A percentile compares a stretch with the other conserved stretches of the same genome.
Evolutionary conservation across 2,797 vertebrate genomes (phyloP).

Genomic region (Leucoraja ocellata): DNA sequence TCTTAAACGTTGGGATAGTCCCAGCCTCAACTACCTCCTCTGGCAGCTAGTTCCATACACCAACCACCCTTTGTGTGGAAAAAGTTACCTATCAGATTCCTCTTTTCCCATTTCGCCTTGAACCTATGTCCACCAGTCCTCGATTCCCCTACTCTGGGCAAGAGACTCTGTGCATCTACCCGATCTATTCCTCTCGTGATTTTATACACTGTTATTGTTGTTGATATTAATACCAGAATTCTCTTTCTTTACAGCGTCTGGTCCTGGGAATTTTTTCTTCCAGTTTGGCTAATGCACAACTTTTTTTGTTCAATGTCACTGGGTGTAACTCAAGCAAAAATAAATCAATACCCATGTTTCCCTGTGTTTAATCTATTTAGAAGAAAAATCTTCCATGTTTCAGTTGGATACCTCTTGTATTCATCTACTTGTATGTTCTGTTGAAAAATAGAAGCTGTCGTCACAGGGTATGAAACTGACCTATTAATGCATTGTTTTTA

Average conservation of each 20-base stretch:
- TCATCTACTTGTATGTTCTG: constrained; percentile 69
- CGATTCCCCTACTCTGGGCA: too few species aligned
- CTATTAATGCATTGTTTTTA: constrained; percentile 68
- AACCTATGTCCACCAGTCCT: too few species aligned
- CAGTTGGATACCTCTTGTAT: constrained; percentile 64
- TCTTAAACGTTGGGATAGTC: too few species aligned
- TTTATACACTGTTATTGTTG: background rate
- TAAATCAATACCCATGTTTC: constrained; percentile 64
- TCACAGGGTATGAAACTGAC: constrained; percentile 69
- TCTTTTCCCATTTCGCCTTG: too few species aligned
- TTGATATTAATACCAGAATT: constrained; percentile 37
- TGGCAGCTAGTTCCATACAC: too few species aligned
- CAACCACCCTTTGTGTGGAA: too few species aligned
- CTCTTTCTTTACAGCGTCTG: constrained; percentile 71
- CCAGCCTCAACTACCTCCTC: too few species aligned
- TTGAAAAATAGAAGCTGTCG: constrained; percentile 60
- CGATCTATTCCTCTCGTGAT: too few species aligned
- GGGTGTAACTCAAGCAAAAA: constrained; percentile 65
- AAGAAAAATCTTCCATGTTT: constrained; percentile 60
- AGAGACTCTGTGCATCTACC: too few species aligned
- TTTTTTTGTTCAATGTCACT: constrained; percentile 34
- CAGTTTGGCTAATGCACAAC: constrained; percentile 80
- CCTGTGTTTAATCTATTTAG: constrained; percentile 65
- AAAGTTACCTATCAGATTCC: too few species aligned
- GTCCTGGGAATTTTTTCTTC: constrained; percentile 98